phyloP scores from a whole-genome alignment of 2,113 vertebrate genomes.

The Oreochromis tanganicae region DNA sequence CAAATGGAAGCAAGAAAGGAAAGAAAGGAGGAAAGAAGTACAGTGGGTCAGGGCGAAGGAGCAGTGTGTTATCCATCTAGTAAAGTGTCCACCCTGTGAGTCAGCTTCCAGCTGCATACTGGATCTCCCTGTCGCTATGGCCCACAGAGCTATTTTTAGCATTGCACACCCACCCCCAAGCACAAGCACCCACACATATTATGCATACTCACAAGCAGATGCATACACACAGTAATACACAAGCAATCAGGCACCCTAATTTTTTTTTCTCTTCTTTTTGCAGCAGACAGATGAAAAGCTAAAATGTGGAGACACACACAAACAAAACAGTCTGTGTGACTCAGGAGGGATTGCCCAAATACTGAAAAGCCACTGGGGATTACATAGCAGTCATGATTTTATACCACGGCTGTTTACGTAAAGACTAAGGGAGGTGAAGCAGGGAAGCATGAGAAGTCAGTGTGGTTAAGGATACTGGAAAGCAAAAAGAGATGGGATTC shows the following conservation, averaged over 20 bases:
- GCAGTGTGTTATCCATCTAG: conserved; percentile 15
- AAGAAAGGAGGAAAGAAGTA: neutral
- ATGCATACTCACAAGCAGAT: neutral
- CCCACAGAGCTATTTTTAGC: conserved; percentile 58
- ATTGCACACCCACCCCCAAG: conserved; percentile 4
- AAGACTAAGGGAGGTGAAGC: conserved; percentile 20
- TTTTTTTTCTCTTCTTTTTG: neutral
- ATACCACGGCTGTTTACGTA: neutral
- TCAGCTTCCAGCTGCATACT: conserved; percentile 46
- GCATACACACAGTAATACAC: neutral
- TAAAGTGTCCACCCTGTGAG: conserved; percentile 39
- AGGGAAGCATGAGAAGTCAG: conserved; percentile 29
- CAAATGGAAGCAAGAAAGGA: neutral
- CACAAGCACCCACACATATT: neutral
- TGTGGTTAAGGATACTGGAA: conserved; percentile 20
- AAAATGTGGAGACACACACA: neutral
- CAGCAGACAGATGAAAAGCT: neutral
- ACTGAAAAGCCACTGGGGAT: conserved; percentile 21
- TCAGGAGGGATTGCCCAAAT: conserved; percentile 14
- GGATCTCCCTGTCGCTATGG: conserved; percentile 44
- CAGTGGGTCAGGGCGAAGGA: neutral
- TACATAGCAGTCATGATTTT: conserved; percentile 22
- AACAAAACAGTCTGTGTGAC: neutral
- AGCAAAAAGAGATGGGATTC: conserved; percentile 24
- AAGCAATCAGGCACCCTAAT: neutral